Conservation (phyloP, 2,113 vertebrate genomes). For the Trichomycterus rosablanca region DNA sequence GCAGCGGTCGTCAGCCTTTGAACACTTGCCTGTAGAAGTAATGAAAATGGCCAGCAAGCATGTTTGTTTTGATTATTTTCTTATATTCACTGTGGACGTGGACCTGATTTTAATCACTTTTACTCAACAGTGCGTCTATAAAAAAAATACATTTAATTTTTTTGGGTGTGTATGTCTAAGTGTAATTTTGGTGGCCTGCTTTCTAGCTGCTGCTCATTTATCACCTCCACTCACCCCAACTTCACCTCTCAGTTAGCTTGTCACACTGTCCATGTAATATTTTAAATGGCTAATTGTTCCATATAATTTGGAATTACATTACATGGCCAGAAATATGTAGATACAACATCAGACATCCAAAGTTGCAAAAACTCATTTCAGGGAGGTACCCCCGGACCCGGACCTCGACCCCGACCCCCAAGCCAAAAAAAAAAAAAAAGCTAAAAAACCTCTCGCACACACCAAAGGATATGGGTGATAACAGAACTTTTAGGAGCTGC, state of each 20-base stretch:
- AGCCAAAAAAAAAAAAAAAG: no score
- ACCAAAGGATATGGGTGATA: no score
- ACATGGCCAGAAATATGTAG: no score
- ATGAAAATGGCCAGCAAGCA: conserved; percentile 19
- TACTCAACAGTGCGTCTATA: conserved; percentile 18
- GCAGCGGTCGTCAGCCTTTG: conserved; percentile 29
- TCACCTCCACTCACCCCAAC: conserved; percentile 62
- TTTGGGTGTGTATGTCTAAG: no score
- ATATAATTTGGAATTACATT: no score
- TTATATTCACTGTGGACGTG: conserved; percentile 16
- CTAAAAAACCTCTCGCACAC: no score
- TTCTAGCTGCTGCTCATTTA: conserved; percentile 33
- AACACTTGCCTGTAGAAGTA: conserved; percentile 14
- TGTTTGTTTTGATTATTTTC: conserved; percentile 15
- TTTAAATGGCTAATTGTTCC: no score
- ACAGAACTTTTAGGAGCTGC: no score
- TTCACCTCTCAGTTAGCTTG: conserved; percentile 66
- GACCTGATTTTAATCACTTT: conserved; percentile 30
- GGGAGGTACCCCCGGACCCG: no score
- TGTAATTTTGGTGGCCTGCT: conserved; percentile 7
- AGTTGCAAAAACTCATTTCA: no score
- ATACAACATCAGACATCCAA: no score
- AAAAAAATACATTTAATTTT: conserved; percentile 15
- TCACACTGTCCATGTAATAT: conserved; percentile 49
- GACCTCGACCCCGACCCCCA: no score